These are phyloP conservation scores for Xestia c-nigrum DNA, from an alignment of 2,888 invertebrate genomes.

Conservation along the genomic window DNA sequence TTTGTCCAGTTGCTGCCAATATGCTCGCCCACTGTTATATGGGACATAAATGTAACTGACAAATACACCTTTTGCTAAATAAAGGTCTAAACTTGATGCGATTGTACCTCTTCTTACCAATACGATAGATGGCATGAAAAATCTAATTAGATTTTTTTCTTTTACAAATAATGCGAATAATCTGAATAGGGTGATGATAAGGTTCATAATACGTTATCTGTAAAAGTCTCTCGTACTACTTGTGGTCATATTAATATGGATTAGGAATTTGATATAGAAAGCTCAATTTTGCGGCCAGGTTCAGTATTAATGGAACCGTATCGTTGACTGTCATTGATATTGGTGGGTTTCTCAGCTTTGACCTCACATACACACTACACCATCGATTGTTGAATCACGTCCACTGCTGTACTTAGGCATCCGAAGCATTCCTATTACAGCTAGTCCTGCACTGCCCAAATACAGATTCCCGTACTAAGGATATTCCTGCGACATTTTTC, in stretches of 20 bases:
- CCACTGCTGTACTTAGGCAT: no score
- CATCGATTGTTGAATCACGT: neutral
- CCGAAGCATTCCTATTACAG: neutral
- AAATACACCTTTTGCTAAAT: neutral
- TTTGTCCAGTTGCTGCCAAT: neutral
- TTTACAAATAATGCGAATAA: neutral
- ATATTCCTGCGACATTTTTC: neutral
- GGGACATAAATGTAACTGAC: neutral
- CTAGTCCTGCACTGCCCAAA: no score
- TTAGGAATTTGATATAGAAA: conserved; percentile 29
- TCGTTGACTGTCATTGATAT: conserved; percentile 21
- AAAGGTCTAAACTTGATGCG: neutral
- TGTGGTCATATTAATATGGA: neutral
- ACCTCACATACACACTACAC: neutral
- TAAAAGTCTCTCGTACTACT: conserved; percentile 10
- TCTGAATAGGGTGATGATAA: neutral
- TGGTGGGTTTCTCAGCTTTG: neutral
- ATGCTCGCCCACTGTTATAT: neutral
- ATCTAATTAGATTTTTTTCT: no score
- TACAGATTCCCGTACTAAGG: no score
- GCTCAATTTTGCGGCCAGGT: conserved; percentile 15
- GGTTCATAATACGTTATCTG: neutral
- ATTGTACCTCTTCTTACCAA: no score
- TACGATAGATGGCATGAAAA: no score
- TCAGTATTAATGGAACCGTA: neutral